A percentile compares a stretch with the other conserved stretches of the same genome.
These are phyloP conservation scores for Pentalonia nigronervosa DNA, from an alignment of 1,140 invertebrate genomes.

Conservation along the genomic window DNA sequence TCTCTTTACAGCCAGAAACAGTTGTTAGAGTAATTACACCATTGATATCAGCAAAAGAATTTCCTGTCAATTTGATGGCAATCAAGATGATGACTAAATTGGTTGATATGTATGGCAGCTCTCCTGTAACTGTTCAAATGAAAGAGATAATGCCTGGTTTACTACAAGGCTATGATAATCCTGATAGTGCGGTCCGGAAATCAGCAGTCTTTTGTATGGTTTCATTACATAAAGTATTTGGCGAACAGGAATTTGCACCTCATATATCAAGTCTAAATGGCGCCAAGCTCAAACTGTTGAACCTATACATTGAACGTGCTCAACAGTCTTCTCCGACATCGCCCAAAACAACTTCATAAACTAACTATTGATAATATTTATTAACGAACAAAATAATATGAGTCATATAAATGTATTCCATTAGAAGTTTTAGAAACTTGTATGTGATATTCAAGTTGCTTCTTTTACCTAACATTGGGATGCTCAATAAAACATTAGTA, in stretches of 20 bases:
- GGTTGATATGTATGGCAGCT: slow-evolving; percentile 73
- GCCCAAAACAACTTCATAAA: slow-evolving; percentile 59
- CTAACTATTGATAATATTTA: slow-evolving; percentile 7
- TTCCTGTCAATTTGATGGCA: slow-evolving; percentile 86
- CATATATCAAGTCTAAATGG: slow-evolving; percentile 80
- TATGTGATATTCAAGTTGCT: slow-evolving; percentile 39
- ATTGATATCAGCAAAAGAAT: slow-evolving; percentile 84
- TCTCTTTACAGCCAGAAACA: slow-evolving; percentile 67
- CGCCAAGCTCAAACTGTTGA: slow-evolving; percentile 82
- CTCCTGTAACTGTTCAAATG: slow-evolving; percentile 78
- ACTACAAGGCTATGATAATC: slow-evolving; percentile 85
- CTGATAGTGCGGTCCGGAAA: slow-evolving; percentile 89
- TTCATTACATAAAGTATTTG: slow-evolving; percentile 84
- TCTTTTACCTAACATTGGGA: slow-evolving; percentile 26
- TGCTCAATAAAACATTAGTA: slow-evolving; percentile 30
- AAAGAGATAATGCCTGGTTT: slow-evolving; percentile 86
- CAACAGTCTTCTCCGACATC: slow-evolving; percentile 64
- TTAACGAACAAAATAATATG: slow-evolving; percentile 43
- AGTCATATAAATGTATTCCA: slow-evolving; percentile 35
- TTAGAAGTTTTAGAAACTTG: slow-evolving; percentile 32
- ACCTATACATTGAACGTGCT: slow-evolving; percentile 76
- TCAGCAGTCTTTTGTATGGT: slow-evolving; percentile 96
- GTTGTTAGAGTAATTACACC: slow-evolving; percentile 71
- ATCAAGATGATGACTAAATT: slow-evolving; percentile 88
- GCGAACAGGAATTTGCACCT: slow-evolving; percentile 77